Conservation (phyloP, 2,113 vertebrate species). For the Colinus virginianus region DNA sequence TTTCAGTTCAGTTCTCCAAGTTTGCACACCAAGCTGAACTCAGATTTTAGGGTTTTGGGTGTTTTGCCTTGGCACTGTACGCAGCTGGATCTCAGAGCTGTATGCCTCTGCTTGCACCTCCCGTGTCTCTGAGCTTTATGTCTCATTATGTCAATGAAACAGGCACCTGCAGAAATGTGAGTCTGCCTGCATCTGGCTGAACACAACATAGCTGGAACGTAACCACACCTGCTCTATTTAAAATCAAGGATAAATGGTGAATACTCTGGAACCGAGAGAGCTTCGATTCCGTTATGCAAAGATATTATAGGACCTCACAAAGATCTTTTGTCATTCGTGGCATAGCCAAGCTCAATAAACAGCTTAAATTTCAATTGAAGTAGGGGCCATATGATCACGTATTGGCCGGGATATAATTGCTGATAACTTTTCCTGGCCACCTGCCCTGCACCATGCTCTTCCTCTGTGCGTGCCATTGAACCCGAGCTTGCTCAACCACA, state of each 20-base stretch:
- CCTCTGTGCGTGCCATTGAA: neutral
- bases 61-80: neutral
- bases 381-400: neutral
- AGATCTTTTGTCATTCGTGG: neutral
- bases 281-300: neutral
- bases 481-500: rapidly evolving
- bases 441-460: neutral
- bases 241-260: neutral
- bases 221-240: neutral
- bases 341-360: neutral
- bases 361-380: rapidly evolving
- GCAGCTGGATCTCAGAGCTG: neutral
- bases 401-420: neutral
- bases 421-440: neutral
- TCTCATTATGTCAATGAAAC: neutral
- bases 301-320: neutral
- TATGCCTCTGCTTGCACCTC: neutral
- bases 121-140: neutral
- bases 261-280: neutral
- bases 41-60: neutral
- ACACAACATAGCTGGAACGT: neutral
- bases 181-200: neutral
- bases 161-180: neutral
- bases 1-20: neutral
- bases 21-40: neutral